phyloP scores from a whole-genome alignment of 1,140 invertebrate species.

The Leptoteleia sp. region DNA sequence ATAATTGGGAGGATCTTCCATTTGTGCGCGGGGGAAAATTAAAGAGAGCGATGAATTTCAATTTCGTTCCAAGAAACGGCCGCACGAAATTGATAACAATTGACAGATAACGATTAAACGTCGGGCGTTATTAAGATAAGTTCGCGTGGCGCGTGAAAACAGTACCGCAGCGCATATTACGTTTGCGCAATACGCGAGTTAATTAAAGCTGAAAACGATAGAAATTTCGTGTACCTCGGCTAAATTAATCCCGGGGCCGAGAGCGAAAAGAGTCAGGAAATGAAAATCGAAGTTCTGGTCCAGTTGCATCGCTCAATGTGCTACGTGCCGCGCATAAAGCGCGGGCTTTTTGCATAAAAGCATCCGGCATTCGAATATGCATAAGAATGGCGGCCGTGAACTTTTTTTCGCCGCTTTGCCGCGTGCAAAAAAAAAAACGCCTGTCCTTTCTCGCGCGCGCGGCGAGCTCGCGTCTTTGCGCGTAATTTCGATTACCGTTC shows the following conservation, averaged over 20 bases:
- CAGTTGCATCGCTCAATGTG: slow-evolving; percentile 61
- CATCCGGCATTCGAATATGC: slow-evolving; percentile 55
- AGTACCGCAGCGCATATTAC: slow-evolving; percentile 23
- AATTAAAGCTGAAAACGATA: slow-evolving; percentile 51
- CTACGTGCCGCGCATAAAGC: slow-evolving; percentile 65
- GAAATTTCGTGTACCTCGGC: slow-evolving; percentile 39
- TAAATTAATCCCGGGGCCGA: slow-evolving; percentile 61
- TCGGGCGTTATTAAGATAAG: slow-evolving; percentile 14
- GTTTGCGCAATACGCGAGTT: slow-evolving; percentile 22
- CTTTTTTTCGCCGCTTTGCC: background rate
- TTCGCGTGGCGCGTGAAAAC: no score
- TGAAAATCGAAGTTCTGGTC: slow-evolving; percentile 68
- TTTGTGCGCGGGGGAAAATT: no score
- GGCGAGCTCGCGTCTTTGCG: slow-evolving; percentile 26
- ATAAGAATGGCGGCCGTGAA: slow-evolving; percentile 49
- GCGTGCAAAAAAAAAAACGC: slow-evolving; percentile 1
- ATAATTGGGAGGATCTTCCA: no score
- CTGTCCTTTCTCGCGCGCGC: slow-evolving; percentile 6
- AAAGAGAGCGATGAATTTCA: background rate
- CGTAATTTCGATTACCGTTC: slow-evolving; percentile 41
- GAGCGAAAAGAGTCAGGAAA: slow-evolving; percentile 57
- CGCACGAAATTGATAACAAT: slow-evolving; percentile 17
- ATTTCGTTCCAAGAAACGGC: background rate
- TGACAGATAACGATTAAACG: slow-evolving; percentile 6
- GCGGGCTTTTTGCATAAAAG: slow-evolving; percentile 58